phyloP scores from a whole-genome alignment of 2,888 invertebrate genomes.

The Notocelia uddmanniana region DNA sequence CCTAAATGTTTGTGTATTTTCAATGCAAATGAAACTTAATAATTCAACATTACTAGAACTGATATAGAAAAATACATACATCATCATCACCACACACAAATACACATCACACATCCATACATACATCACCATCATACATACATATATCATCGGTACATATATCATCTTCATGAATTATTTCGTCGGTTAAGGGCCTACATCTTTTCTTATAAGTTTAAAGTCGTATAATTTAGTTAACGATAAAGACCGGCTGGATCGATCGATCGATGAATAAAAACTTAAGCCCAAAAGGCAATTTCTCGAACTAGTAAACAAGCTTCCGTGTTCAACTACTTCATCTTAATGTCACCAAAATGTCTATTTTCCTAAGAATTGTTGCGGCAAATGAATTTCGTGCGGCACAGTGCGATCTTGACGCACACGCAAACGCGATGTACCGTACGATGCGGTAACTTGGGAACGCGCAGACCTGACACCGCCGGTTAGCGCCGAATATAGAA shows the following conservation, averaged over 20 bases:
- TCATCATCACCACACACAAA: too few species aligned
- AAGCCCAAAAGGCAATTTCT: background rate
- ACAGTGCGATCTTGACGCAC: conserved; percentile 53
- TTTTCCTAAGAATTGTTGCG: conserved; percentile 46
- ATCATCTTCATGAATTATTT: background rate
- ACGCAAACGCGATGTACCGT: conserved; percentile 68
- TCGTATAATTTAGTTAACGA: background rate
- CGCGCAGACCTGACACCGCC: conserved; percentile 57
- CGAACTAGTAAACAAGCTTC: background rate
- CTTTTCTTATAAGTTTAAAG: too few species aligned
- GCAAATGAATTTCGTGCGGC: conserved; percentile 62
- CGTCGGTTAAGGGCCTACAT: too few species aligned
- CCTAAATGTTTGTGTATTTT: too few species aligned
- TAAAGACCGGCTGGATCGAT: background rate
- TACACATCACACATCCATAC: too few species aligned
- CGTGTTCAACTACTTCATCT: conserved; percentile 14
- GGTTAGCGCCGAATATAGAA: conserved; percentile 56
- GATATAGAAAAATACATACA: too few species aligned
- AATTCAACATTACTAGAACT: too few species aligned
- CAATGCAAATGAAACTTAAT: too few species aligned
- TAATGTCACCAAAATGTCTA: conserved; percentile 38
- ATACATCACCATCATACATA: too few species aligned
- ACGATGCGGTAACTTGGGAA: conserved; percentile 63
- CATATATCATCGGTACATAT: background rate
- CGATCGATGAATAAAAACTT: background rate